Conservation (phyloP, 2,888 invertebrate species). For the Tuta absoluta region DNA sequence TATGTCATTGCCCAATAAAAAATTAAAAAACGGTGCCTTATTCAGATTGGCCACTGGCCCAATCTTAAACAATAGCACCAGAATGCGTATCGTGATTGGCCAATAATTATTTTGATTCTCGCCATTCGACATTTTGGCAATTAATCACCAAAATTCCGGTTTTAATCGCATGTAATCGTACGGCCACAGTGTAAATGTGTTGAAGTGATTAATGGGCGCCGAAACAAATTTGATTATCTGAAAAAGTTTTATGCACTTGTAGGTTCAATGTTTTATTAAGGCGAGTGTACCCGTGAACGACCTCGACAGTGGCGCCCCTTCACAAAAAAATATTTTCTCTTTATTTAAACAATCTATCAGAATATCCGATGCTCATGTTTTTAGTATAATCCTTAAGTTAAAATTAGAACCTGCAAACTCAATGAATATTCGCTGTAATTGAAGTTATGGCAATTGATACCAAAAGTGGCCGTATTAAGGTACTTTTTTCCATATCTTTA, state of each 20-base stretch:
- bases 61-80: conserved; percentile 45
- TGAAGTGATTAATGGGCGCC: conserved; percentile 73
- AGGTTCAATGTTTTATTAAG: conserved; percentile 16
- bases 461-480: too few species aligned
- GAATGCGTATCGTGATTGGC: conserved; percentile 48
- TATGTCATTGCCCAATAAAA: conserved; percentile 33
- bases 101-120: conserved; percentile 64
- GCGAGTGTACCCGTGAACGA: too few species aligned
- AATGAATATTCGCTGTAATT: too few species aligned
- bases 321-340: too few species aligned
- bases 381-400: too few species aligned
- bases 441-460: too few species aligned
- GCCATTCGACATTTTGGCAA: conserved; percentile 47
- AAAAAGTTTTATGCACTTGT: conserved; percentile 50
- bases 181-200: conserved; percentile 65
- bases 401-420: too few species aligned
- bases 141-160: conserved; percentile 26
- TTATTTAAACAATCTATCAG: too few species aligned
- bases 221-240: conserved; percentile 72
- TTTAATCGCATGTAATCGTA: conserved; percentile 59
- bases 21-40: conserved; percentile 39
- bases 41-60: conserved; percentile 35
- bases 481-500: too few species aligned
- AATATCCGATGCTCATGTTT: too few species aligned
- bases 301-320: too few species aligned